Conservation (phyloP, 2,113 vertebrate species). For the human (Homo sapiens) region GRCh38 chr13:48892501-48893000, state of each 20-base stretch:
- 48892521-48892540: conserved; percentile 84
- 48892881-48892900: not conserved
- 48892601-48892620: conserved; percentile 74
- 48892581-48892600: conserved; percentile 78
- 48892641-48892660: conserved; percentile 72
- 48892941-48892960: not conserved
- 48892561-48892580: conserved; percentile 84
- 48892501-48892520: conserved; percentile 81
- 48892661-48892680: conserved; percentile 37
- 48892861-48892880: not conserved
- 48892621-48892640: conserved; percentile 76
- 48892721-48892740: not conserved
- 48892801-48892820: not conserved
- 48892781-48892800: not conserved
- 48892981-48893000: not conserved
- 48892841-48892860: conserved; percentile 43
- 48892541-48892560: conserved; percentile 79
- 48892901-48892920: not conserved
- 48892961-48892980: not conserved
- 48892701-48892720: not conserved
- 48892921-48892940: not conserved
- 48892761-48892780: conserved; percentile 34
- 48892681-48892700: conserved; percentile 33
- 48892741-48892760: conserved; percentile 39
- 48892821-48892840: not conserved